Evolutionary conservation across 2,888 invertebrate genomes (phyloP), one percentile per base, ranked within the genome.

Genomic region (Machimus atricapillus): DNA sequence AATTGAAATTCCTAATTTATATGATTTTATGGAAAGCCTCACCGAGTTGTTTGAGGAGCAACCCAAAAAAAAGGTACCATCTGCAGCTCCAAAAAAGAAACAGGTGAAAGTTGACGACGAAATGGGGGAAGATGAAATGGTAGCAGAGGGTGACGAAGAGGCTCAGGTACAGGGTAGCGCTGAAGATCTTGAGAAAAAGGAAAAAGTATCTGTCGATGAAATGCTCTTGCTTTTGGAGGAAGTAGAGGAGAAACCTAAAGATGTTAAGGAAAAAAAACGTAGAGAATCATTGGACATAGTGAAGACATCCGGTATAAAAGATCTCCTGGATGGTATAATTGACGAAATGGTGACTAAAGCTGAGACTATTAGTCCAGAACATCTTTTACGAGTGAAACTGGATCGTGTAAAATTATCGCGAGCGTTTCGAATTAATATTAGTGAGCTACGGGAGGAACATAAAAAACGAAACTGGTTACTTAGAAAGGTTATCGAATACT

Each of bases 401-500:
- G 87, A 87, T 46, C 86, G 86, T 2, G 12, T 19, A 1, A 87
- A 82, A 19, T 52, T 88, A 16, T 23, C 81, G 1, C 58, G 81
- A 52, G 58, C 31, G 1, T 86, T 88, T 23, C 79, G 81, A 74
- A 79, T 85, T 58, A 12, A 52, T n/a, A 23, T 74, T 37, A 37
- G 16, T 14, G 56, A 81, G 14, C 78, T 74, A 4, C 37, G 58
- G 16, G 66, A 76, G 40, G 86, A 87, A 23, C 46, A 86, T 8
- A 46, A 46, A 12, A 87, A 87, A 40, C 82, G 77, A 82, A 16
- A 31, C 73, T 90, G 90, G 79, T 87, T 91, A 0, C 90, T 90
- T 87, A 85, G 89, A 0, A 91, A 91, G 58, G 77, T 89, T 6
- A 66, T 86, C 2, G 91, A 91, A 0, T 90, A 90, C 87, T 91